Base-by-base conservation (phyloP, 2,888 invertebrate genomes). In the Scaptomyza reducta region DNA sequence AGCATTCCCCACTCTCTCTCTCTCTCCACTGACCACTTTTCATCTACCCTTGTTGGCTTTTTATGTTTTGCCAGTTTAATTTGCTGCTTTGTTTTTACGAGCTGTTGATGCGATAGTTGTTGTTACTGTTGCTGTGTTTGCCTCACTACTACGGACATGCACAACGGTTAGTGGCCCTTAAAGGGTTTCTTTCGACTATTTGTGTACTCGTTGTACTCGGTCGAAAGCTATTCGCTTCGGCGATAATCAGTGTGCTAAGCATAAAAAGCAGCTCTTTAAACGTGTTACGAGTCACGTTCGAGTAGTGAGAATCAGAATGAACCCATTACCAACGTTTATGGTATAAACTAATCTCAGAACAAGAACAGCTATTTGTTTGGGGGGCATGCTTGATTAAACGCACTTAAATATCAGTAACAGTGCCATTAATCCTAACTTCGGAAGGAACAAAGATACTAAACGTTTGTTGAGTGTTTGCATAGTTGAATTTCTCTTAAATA, bases 61-160 rank as follows among this genome's bases (percentile, higher is more conserved):
- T 87, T 81, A 87, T 72, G 87, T 33, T 49, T 57, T 67, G 63
- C 53, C 79, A 68, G 82, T 73, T 82, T 87, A 81, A 81, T 87
- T 85, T 79, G 85, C 87, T 81, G 85, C 82, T 85, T 87, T 87
- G 87, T 66, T 87, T 82, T 87, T 85, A 82, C 65, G 81, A 82
- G 81, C 87, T 85, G 87, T 82, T 87, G 82, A 85, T 87, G 79
- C 81, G 79, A 87, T 74, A 74, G 78, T 77, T 65, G 61, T 29
- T 54, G 45, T 11, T 49, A 47, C 13, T 22, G 13, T 22, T 38
- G n/a, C 42, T 55, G 60, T 40, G 74, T 40, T 54, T 61, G 60
- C 35, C 46, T 14, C 31, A 13, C 41, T 55, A 13, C 18, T 55
- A 13, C 18, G 77, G 56, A 72, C 72, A 72, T 73, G 60, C 56